Evolutionary conservation across 2,888 invertebrate species (phyloP), one percentile per base, ranked within the genome.

Genomic region (Petrolisthes manimaculis): DNA sequence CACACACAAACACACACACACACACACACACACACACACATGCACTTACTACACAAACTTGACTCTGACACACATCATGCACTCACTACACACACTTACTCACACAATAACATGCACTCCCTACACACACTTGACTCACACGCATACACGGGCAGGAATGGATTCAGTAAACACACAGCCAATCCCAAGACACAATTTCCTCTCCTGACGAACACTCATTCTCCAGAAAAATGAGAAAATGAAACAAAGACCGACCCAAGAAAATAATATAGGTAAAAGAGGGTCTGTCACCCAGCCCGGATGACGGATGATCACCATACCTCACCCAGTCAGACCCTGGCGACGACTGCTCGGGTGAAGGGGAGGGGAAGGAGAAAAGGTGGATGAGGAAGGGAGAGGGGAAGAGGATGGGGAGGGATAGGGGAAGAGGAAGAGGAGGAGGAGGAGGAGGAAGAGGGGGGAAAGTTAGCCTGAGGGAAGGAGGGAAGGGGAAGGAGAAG

Each of bases 361-460:
- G 71, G 8, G 71, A 61, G 6, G 61, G 61, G 61, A 61, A 61
- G 61, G 6, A 61, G 61, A 14, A 14, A n/a, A n/a, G 56, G 18
- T 9, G 24, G 51, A 6, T 14, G 69, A 79, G 67, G n/a, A 71
- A 77, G 24, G 6, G 77, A 67, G 54, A 79, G 79, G 69, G 67
- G 69, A 55, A 53, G 67, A 51, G 84, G 78, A 67, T 18, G 67
- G 51, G 79, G 56, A 54, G 67, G 54, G 78, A 79, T 51, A 24
- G 53, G 79, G 54, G 51, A 69, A 69, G 69, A 78, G 84, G 77
- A 53, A 54, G 83, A 74, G 83, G 55, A 75, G 56, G 83, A 83
- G 74, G n/a, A 71, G 71, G 74, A 83, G 74, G 12, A 69, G 69
- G 67, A 78, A 21, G 54, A 18, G 54, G 54, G 18, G 54, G 54